These are phyloP conservation scores for Sebastes taczanowskii DNA, from an alignment of 2,797 vertebrate genomes.

Conservation along the genomic window DNA sequence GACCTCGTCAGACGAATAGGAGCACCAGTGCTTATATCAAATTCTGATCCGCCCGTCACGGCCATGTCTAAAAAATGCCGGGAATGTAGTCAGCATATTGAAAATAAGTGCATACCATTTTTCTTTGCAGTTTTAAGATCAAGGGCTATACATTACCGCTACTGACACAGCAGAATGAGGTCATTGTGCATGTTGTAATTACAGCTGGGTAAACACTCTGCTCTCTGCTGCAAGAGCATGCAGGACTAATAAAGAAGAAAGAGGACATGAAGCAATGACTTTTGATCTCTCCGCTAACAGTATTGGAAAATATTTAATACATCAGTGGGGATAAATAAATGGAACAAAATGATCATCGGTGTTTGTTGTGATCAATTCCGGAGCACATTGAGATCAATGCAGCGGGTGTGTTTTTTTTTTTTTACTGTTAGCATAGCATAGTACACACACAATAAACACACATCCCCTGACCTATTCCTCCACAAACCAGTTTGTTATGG, in stretches of 20 bases:
- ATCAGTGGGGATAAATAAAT: slow-evolving; percentile 50
- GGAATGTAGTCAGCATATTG: slow-evolving; percentile 71
- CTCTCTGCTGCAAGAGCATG: slow-evolving; percentile 40
- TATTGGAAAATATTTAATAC: slow-evolving; percentile 40
- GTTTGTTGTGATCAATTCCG: slow-evolving; percentile 32
- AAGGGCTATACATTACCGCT: slow-evolving; percentile 64
- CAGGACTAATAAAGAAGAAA: not conserved
- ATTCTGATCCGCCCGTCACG: slow-evolving; percentile 62
- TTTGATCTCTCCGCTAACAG: slow-evolving; percentile 3
- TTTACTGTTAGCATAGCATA: not conserved
- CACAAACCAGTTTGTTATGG: slow-evolving; percentile 26
- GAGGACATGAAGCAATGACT: not conserved
- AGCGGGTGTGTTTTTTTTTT: not conserved
- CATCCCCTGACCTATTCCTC: slow-evolving; percentile 45
- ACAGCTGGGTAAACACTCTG: slow-evolving; percentile 65
- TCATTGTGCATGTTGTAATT: slow-evolving; percentile 71
- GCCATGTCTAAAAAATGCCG: slow-evolving; percentile 50
- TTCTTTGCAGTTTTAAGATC: slow-evolving; percentile 68
- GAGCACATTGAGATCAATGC: slow-evolving; percentile 16
- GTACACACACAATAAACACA: not conserved
- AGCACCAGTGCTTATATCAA: slow-evolving; percentile 67
- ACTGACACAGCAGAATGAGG: slow-evolving; percentile 74
- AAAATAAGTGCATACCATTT: slow-evolving; percentile 63
- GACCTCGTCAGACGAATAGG: slow-evolving; percentile 63
- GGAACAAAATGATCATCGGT: slow-evolving; percentile 36